phyloP scores from a whole-genome alignment of 2,888 invertebrate genomes.

The Limnephilus rhombicus region DNA sequence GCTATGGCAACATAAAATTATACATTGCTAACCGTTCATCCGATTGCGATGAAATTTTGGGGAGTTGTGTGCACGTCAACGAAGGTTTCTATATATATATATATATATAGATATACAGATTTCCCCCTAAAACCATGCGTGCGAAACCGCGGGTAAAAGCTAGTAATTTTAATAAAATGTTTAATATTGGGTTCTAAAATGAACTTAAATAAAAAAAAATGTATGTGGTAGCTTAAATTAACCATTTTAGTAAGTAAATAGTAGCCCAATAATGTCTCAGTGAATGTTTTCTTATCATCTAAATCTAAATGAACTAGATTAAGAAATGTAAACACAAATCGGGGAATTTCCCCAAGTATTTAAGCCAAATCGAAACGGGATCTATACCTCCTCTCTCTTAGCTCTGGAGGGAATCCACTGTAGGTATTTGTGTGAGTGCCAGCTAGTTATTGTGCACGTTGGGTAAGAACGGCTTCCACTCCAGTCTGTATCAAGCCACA shows the following conservation, averaged over 20 bases:
- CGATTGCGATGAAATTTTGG: too few relatives aligned
- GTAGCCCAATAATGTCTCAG: background rate
- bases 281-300: background rate
- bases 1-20: too few relatives aligned
- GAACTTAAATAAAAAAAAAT: too few relatives aligned
- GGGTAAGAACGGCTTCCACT: constrained; percentile 15
- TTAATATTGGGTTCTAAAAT: too few relatives aligned
- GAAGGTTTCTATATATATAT: too few relatives aligned
- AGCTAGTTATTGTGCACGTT: background rate
- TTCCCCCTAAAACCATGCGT: too few relatives aligned
- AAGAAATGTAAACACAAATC: background rate
- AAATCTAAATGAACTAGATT: background rate
- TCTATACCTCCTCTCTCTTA: background rate
- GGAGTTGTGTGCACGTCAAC: too few relatives aligned
- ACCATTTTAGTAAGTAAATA: background rate
- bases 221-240: background rate
- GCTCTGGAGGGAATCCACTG: background rate
- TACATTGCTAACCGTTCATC: too few relatives aligned
- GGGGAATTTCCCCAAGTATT: background rate
- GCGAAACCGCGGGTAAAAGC: too few relatives aligned
- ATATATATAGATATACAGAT: too few relatives aligned
- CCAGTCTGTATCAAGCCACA: background rate
- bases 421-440: background rate
- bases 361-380: background rate
- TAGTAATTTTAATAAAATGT: too few relatives aligned